Evolutionary conservation across 2,113 vertebrate species (phyloP).

Genomic region (Anoplopoma fimbria): DNA sequence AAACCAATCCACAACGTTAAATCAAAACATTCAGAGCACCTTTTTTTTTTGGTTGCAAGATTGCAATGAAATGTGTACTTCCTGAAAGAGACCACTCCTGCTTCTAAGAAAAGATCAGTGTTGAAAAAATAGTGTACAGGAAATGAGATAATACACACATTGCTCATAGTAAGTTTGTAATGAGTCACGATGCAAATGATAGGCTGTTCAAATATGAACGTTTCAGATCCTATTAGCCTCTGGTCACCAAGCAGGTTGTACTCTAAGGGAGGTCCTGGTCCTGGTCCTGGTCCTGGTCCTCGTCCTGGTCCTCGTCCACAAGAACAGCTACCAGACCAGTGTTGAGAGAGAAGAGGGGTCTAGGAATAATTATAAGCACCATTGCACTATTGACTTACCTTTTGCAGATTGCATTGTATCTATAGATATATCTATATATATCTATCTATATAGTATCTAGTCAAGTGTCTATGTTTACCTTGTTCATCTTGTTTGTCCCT

Average conservation of each 20-base stretch:
- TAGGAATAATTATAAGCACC: too few species aligned
- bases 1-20: background rate
- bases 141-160: background rate
- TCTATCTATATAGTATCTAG: too few species aligned
- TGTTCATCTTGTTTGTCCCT: too few species aligned
- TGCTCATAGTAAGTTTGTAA: background rate
- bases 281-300: background rate
- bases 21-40: background rate
- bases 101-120: background rate
- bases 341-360: background rate
- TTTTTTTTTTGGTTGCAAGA: background rate
- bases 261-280: background rate
- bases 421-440: too few species aligned
- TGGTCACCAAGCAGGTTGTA: background rate
- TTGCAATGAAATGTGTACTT: background rate
- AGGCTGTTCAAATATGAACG: too few species aligned
- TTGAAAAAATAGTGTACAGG: background rate
- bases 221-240: background rate
- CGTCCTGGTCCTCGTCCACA: too few species aligned
- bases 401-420: too few species aligned
- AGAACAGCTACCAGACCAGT: background rate
- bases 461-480: too few species aligned
- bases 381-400: too few species aligned
- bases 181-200: slow-evolving; percentile 5
- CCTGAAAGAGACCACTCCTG: background rate